A percentile compares a stretch with the other conserved stretches of the same genome.
Evolutionary conservation across 2,113 vertebrate species (phyloP).

Genomic region (Salvelinus alpinus): DNA sequence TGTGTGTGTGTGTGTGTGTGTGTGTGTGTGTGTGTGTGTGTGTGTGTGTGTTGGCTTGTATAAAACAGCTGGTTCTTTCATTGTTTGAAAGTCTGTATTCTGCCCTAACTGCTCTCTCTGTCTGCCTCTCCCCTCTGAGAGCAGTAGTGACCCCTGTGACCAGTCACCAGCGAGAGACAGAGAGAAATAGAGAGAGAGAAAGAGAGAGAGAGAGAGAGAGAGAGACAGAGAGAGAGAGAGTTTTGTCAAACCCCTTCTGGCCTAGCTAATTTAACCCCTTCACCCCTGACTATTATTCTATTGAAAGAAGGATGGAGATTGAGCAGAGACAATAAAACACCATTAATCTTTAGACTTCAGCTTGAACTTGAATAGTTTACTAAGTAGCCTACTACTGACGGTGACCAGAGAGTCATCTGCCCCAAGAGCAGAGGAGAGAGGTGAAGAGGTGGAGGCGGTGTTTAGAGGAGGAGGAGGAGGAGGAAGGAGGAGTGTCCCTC

Average conservation of each 20-base stretch:
- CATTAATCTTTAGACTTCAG: conserved; percentile 48
- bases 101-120: conserved; percentile 30
- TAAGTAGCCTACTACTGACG: conserved; percentile 24
- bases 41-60: conserved; percentile 1
- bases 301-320: conserved; percentile 42
- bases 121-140: conserved; percentile 29
- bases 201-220: neutral
- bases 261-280: conserved; percentile 54
- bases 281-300: conserved; percentile 55
- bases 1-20: no score
- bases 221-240: conserved; percentile 18
- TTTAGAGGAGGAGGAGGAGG: conserved; percentile 32
- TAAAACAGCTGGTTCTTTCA: conserved; percentile 39
- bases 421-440: conserved; percentile 5
- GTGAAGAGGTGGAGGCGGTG: conserved; percentile 23
- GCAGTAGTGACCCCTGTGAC: conserved; percentile 46
- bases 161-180: conserved; percentile 21
- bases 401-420: conserved; percentile 13
- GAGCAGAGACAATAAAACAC: conserved; percentile 48
- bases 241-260: conserved; percentile 31
- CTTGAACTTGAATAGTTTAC: conserved; percentile 47
- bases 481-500: neutral
- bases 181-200: no score
- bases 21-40: no score
- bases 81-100: conserved; percentile 45